Percentiles rank a stretch among this genome's conserved stretches.
phyloP scores from a whole-genome alignment of 2,888 invertebrate species.

The Thelaira solivaga region DNA sequence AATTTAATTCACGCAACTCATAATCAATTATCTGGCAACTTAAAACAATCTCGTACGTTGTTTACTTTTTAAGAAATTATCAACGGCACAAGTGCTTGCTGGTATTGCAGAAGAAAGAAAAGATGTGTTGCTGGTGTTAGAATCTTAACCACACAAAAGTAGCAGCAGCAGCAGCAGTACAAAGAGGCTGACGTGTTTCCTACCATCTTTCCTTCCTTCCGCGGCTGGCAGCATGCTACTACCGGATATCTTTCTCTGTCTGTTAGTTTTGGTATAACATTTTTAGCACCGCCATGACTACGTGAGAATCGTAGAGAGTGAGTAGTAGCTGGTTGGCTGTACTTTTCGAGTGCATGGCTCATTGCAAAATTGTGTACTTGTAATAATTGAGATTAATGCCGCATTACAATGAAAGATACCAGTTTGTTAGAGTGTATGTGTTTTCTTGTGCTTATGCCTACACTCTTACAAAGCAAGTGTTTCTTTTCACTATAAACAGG shows the following conservation, averaged over 20 bases:
- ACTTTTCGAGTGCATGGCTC: conserved; percentile 48
- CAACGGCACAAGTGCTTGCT: conserved; percentile 28
- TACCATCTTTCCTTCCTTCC: conserved; percentile 46
- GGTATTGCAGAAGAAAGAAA: not conserved
- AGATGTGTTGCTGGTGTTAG: conserved; percentile 34
- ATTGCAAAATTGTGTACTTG: conserved; percentile 52
- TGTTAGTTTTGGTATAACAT: not conserved
- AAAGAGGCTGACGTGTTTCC: conserved; percentile 42
- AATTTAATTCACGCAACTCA: conserved; percentile 62
- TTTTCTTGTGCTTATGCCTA: not conserved
- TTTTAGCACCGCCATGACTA: not conserved
- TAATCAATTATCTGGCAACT: conserved; percentile 60
- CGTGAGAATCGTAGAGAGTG: not conserved
- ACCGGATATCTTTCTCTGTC: not conserved
- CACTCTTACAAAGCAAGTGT: not conserved
- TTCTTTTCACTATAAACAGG: conserved; percentile 45
- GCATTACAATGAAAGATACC: conserved; percentile 51
- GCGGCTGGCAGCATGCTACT: conserved; percentile 42
- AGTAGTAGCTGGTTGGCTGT: no score
- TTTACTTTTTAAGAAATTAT: conserved; percentile 46
- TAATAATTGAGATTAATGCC: conserved; percentile 64
- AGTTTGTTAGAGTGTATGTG: conserved; percentile 11
- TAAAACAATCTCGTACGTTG: conserved; percentile 52
- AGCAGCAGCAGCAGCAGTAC: conserved; percentile 6
- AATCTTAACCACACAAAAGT: conserved; percentile 42